Evolutionary conservation across 2,888 invertebrate genomes (phyloP).

Genomic region (Sinelater perroti): DNA sequence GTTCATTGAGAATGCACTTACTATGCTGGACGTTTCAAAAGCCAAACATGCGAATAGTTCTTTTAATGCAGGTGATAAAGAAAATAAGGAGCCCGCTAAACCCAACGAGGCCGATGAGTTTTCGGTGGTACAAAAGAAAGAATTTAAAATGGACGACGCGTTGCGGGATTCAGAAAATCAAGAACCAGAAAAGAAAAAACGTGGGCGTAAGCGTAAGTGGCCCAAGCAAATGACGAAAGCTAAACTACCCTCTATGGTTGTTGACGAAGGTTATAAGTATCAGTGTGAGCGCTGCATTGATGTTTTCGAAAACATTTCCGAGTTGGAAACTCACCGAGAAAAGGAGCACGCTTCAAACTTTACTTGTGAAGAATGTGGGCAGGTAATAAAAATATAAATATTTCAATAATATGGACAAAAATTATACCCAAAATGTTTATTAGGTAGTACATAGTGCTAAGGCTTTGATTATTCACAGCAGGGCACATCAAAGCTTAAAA

Average conservation of each 20-base stretch:
- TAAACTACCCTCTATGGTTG: conserved; percentile 42
- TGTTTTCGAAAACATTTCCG: conserved; percentile 52
- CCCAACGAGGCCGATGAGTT: not conserved
- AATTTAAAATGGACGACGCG: conserved; percentile 3
- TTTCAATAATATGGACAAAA: too few relatives aligned
- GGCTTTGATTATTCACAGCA: conserved; percentile 58
- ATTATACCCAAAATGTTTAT: too few relatives aligned
- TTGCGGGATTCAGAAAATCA: conserved; percentile 28
- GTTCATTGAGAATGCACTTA: conserved; percentile 57
- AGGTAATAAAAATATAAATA: too few relatives aligned
- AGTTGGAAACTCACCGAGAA: conserved; percentile 56
- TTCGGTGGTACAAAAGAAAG: not conserved
- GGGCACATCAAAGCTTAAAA: conserved; percentile 59
- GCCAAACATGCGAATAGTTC: conserved; percentile 34
- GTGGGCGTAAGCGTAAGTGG: conserved; percentile 57
- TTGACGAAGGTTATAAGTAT: conserved; percentile 55
- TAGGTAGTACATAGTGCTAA: conserved; percentile 59
- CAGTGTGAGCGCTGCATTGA: conserved; percentile 59
- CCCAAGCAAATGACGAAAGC: conserved; percentile 44
- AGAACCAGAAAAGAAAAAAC: conserved; percentile 49
- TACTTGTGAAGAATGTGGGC: conserved; percentile 59
- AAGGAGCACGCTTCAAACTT: conserved; percentile 58
- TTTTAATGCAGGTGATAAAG: conserved; percentile 18
- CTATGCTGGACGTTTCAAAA: conserved; percentile 52
- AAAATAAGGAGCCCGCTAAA: conserved; percentile 15